Evolutionary conservation across 1,140 invertebrate species (phyloP).

Genomic region (Telenomus remus): DNA sequence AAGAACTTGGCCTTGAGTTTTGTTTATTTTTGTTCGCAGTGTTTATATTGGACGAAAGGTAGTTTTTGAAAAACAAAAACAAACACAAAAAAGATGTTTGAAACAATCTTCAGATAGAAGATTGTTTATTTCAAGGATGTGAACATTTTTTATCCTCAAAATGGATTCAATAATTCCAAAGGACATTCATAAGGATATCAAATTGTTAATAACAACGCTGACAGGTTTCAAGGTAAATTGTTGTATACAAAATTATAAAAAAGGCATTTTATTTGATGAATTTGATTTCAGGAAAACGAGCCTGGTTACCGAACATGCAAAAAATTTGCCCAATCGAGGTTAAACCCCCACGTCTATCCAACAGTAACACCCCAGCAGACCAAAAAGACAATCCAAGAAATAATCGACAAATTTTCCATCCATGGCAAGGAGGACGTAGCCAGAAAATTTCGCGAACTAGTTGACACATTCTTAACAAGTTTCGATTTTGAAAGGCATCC

Average conservation of each 20-base stretch:
- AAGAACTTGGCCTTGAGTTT: no score
- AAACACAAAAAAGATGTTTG: background rate
- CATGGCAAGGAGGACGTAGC: constrained; percentile 74
- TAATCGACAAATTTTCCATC: constrained; percentile 70
- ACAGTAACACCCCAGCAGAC: constrained; percentile 69
- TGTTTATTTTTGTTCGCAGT: no score
- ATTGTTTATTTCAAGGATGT: background rate
- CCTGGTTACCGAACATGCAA: constrained; percentile 72
- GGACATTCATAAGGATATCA: constrained; percentile 69
- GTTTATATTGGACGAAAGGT: no score
- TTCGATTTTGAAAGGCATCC: constrained; percentile 73
- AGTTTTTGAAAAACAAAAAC: no score
- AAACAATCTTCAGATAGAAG: background rate
- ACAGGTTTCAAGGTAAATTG: constrained; percentile 68
- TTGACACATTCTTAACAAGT: constrained; percentile 66
- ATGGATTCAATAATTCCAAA: constrained; percentile 69
- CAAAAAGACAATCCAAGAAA: constrained; percentile 66
- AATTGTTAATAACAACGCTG: constrained; percentile 67
- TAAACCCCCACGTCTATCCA: constrained; percentile 72
- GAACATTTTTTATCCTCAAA: constrained; percentile 19
- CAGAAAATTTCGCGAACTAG: constrained; percentile 65
- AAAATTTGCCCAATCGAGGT: constrained; percentile 70
- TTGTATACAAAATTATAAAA: constrained; percentile 15
- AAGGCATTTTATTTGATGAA: constrained; percentile 11
- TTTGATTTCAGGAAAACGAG: constrained; percentile 63